Conservation (phyloP, 2,797 vertebrate genomes). For the Nannoperca obscura region DNA sequence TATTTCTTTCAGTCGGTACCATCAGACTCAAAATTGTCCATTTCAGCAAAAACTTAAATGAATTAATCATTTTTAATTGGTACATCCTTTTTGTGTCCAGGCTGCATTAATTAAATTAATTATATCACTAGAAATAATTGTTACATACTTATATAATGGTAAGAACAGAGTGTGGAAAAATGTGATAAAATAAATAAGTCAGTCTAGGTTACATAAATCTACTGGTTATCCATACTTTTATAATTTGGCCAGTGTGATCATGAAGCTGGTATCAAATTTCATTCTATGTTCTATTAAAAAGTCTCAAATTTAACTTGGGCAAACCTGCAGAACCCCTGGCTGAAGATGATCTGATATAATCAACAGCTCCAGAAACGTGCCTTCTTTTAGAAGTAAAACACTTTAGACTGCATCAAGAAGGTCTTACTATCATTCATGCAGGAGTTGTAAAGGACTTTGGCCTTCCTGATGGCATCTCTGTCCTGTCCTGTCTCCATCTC, state of each 20-base stretch:
- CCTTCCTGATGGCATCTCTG: constrained; percentile 93
- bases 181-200: neutral
- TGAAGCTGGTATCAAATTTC: neutral
- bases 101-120: neutral
- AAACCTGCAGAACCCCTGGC: neutral
- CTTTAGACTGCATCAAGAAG: neutral
- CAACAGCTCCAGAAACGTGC: neutral
- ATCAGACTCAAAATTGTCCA: neutral
- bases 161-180: neutral
- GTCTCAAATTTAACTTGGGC: constrained; percentile 2
- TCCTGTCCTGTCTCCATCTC: constrained; percentile 86
- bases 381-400: neutral
- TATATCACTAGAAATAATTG: neutral
- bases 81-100: neutral
- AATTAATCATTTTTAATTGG: neutral
- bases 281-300: neutral
- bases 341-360: neutral
- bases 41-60: neutral
- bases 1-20: neutral
- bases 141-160: neutral
- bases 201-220: neutral
- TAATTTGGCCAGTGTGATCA: neutral
- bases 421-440: constrained; percentile 96
- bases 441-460: constrained; percentile 93
- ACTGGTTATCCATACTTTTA: neutral